A percentile compares a stretch with the other conserved stretches of the same genome.
These are phyloP conservation scores for Cinclus mexicanus DNA, from an alignment of 2,113 vertebrate genomes.

Conservation along the genomic window DNA sequence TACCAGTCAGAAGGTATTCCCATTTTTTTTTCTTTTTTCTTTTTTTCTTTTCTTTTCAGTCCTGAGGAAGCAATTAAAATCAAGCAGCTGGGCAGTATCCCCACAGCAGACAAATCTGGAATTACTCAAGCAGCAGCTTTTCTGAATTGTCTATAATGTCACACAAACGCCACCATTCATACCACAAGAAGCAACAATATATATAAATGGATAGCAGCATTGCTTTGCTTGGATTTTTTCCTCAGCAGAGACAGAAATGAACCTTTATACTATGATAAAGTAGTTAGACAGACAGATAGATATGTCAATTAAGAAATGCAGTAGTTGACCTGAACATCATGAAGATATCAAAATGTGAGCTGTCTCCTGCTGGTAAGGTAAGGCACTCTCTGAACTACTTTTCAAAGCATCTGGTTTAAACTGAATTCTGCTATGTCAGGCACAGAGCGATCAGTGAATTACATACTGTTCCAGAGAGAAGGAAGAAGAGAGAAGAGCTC, in stretches of 20 bases:
- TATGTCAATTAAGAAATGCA: neutral
- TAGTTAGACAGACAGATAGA: neutral
- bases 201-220: neutral
- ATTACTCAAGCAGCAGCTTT: conserved; percentile 17
- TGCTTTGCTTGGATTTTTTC: neutral
- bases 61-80: conserved; percentile 36
- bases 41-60: neutral
- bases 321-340: neutral
- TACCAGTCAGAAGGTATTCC: neutral
- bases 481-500: neutral
- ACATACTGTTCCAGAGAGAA: neutral
- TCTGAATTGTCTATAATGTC: neutral
- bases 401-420: conserved; percentile 6
- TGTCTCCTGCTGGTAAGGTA: neutral
- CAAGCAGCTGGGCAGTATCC: conserved; percentile 29
- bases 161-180: neutral
- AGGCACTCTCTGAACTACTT: neutral
- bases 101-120: neutral
- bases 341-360: neutral
- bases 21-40: neutral
- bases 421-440: neutral
- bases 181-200: neutral
- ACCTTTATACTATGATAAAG: neutral
- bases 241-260: neutral
- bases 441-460: neutral